phyloP scores from a whole-genome alignment of 2,797 vertebrate species.

The Sylvia borin region DNA sequence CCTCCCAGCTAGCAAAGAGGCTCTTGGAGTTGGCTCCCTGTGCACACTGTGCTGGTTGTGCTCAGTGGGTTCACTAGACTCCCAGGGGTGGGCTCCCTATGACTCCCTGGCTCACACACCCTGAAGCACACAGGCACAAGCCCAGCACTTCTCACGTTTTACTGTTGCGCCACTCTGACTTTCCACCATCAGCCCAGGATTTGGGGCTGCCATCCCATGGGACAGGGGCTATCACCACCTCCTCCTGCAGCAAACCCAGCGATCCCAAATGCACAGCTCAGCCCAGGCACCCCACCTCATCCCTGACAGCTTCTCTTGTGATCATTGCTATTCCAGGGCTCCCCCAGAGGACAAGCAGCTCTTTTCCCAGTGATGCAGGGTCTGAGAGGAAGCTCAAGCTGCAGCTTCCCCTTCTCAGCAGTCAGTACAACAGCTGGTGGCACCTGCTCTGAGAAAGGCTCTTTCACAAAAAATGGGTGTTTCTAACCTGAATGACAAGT shows the following conservation, averaged over 20 bases:
- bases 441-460: not conserved
- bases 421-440: not conserved
- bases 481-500: not conserved
- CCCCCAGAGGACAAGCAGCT: not conserved
- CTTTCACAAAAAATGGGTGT: not conserved
- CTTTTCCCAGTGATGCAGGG: not conserved
- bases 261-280: not conserved
- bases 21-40: not conserved
- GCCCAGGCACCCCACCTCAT: not conserved
- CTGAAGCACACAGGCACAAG: too few relatives aligned
- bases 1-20: not conserved
- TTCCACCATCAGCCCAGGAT: not conserved
- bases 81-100: not conserved
- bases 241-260: not conserved
- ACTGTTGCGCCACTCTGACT: not conserved
- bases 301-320: not conserved
- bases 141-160: not conserved
- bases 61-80: not conserved
- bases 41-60: not conserved
- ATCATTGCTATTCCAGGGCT: not conserved
- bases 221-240: not conserved
- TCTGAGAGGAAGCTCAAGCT: not conserved
- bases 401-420: not conserved
- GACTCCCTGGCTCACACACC: not conserved
- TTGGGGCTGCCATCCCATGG: not conserved